These are phyloP conservation scores for Corythoichthys intestinalis DNA, from an alignment of 2,113 vertebrate species.

Conservation along the genomic window DNA sequence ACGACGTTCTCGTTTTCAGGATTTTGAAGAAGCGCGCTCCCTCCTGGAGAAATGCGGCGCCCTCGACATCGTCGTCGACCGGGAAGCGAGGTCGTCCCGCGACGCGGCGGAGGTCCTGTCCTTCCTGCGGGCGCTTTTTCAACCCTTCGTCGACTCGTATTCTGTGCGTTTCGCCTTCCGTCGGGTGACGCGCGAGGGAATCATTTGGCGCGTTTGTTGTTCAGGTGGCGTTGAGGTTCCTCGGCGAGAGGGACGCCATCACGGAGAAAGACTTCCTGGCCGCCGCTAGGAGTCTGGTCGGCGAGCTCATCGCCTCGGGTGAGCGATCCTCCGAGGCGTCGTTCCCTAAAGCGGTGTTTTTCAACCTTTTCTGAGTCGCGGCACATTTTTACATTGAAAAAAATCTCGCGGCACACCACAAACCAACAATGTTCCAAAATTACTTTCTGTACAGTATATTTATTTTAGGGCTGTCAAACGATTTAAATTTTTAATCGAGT, in stretches of 20 bases:
- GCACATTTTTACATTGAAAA: no score
- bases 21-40: constrained; percentile 90
- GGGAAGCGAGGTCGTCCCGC: constrained; percentile 73
- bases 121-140: constrained; percentile 81
- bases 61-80: constrained; percentile 55
- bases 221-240: constrained; percentile 82
- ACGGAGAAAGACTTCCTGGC: constrained; percentile 79
- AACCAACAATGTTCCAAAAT: no score
- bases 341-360: no score
- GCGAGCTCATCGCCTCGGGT: constrained; percentile 83
- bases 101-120: constrained; percentile 63
- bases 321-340: neutral
- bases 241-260: constrained; percentile 75
- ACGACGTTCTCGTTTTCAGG: constrained; percentile 62
- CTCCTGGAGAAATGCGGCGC: constrained; percentile 80
- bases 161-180: constrained; percentile 69
- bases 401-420: no score
- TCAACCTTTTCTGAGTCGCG: no score
- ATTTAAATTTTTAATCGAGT: no score
- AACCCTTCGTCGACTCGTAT: constrained; percentile 87
- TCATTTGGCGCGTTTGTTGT: neutral
- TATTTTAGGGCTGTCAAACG: no score
- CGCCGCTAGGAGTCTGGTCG: constrained; percentile 71
- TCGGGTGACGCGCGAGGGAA: neutral
- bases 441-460: no score